phyloP scores from a whole-genome alignment of 2,888 invertebrate species.

The Rhingia campestris region DNA sequence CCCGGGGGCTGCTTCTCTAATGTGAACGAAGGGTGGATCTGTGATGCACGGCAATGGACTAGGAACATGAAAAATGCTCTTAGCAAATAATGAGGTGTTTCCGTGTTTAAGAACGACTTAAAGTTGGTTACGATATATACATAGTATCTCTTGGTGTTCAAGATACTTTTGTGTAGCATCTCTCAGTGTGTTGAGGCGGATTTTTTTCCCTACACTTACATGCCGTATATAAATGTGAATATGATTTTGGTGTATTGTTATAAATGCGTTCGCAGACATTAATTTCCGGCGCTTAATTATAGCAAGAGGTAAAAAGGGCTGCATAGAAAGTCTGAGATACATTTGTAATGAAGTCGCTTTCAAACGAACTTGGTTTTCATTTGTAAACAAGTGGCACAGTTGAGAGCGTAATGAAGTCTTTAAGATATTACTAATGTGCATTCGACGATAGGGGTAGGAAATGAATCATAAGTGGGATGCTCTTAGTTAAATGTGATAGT shows the following conservation, averaged over 20 bases:
- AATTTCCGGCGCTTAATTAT: constrained; percentile 71
- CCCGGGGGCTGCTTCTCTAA: constrained; percentile 37
- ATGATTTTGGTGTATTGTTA: constrained; percentile 62
- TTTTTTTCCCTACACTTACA: not conserved
- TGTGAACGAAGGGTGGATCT: constrained; percentile 21
- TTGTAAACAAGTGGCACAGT: constrained; percentile 50
- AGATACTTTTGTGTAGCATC: constrained; percentile 57
- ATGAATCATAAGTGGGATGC: constrained; percentile 17
- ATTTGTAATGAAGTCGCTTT: constrained; percentile 35
- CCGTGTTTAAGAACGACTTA: constrained; percentile 71
- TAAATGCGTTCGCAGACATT: constrained; percentile 69
- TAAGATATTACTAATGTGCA: constrained; percentile 36
- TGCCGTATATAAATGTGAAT: constrained; percentile 12
- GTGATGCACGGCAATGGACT: constrained; percentile 59
- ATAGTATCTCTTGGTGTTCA: constrained; percentile 38
- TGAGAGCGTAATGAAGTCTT: constrained; percentile 48
- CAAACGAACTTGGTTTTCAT: constrained; percentile 46
- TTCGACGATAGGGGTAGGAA: not conserved
- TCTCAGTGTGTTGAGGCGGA: not conserved
- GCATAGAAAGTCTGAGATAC: not conserved
- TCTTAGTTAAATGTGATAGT: not conserved
- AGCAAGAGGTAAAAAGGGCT: constrained; percentile 13
- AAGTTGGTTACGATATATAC: constrained; percentile 50
- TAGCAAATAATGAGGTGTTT: constrained; percentile 72
- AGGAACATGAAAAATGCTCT: constrained; percentile 58